Conservation (phyloP, 2,797 vertebrate species). For the Microctenopoma steveboyesi region DNA sequence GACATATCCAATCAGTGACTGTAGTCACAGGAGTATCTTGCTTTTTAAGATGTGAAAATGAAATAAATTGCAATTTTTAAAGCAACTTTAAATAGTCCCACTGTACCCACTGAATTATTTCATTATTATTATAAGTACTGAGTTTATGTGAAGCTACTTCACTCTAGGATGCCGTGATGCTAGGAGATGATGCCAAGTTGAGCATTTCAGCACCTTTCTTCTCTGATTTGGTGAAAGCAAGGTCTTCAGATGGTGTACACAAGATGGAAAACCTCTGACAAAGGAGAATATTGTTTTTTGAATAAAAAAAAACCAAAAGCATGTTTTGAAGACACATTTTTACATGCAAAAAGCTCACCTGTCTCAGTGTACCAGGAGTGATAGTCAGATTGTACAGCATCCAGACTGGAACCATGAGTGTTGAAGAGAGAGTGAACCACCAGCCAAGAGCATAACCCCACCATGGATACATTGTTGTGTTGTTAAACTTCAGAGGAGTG, state of each 20-base stretch:
- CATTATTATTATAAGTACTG: background rate
- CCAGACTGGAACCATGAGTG: slow-evolving; percentile 80
- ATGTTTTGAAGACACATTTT: background rate
- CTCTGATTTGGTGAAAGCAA: slow-evolving; percentile 56
- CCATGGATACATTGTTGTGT: slow-evolving; percentile 81
- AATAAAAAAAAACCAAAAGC: slow-evolving; percentile 4
- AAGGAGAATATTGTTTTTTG: slow-evolving; percentile 39
- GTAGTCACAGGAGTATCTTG: background rate
- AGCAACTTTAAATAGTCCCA: background rate
- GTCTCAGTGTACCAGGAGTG: slow-evolving; percentile 78
- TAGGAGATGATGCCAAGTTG: slow-evolving; percentile 16
- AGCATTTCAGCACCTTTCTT: slow-evolving; percentile 60
- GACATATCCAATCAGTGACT: background rate
- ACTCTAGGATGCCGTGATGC: background rate
- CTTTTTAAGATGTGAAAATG: background rate
- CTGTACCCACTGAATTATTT: background rate
- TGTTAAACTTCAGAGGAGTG: slow-evolving; percentile 85
- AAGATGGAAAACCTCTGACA: slow-evolving; percentile 76
- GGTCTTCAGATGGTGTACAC: slow-evolving; percentile 77
- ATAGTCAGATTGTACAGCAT: slow-evolving; percentile 78
- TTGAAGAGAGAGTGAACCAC: slow-evolving; percentile 87
- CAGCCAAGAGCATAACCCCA: slow-evolving; percentile 84
- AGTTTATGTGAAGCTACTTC: slow-evolving; percentile 1
- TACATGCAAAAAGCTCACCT: slow-evolving; percentile 65
- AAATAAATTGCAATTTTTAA: background rate